Evolutionary conservation across 2,888 invertebrate genomes (phyloP).

Genomic region (Thera britannica): DNA sequence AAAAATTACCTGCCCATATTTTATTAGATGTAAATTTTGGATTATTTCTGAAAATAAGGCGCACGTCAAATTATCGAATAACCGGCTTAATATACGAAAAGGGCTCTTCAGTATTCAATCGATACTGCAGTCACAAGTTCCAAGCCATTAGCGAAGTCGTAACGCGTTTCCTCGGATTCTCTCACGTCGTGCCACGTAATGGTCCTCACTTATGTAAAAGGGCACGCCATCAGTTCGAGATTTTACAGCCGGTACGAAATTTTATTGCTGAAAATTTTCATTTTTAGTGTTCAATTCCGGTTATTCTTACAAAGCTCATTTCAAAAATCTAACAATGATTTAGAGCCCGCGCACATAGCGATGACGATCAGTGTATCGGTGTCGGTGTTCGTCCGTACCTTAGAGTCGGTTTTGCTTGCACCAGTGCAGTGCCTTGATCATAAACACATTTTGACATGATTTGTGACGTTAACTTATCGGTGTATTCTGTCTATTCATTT

Average conservation of each 20-base stretch:
- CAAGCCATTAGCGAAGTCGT: slow-evolving; percentile 9
- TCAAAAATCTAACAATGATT: too few relatives aligned
- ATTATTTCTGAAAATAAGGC: neutral
- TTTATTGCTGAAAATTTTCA: slow-evolving; percentile 22
- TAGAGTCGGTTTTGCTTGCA: too few relatives aligned
- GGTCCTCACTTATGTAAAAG: slow-evolving; percentile 39
- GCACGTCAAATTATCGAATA: neutral
- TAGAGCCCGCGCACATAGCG: too few relatives aligned
- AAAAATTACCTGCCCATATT: too few relatives aligned
- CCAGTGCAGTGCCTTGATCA: too few relatives aligned
- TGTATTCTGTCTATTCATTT: too few relatives aligned
- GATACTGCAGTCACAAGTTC: neutral
- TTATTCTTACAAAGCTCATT: too few relatives aligned
- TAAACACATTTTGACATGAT: too few relatives aligned
- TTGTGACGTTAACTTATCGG: too few relatives aligned
- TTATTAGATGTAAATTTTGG: too few relatives aligned
- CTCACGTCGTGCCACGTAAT: slow-evolving; percentile 38
- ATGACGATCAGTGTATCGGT: too few relatives aligned
- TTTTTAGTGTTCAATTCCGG: slow-evolving; percentile 7
- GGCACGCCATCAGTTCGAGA: slow-evolving; percentile 30
- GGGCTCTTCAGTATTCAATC: neutral
- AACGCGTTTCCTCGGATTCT: slow-evolving; percentile 21
- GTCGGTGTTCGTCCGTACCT: too few relatives aligned
- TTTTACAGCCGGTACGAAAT: slow-evolving; percentile 32
- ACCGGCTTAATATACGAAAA: neutral